Evolutionary conservation across 2,113 vertebrate genomes (phyloP).

Genomic region (Barnardius zonarius): DNA sequence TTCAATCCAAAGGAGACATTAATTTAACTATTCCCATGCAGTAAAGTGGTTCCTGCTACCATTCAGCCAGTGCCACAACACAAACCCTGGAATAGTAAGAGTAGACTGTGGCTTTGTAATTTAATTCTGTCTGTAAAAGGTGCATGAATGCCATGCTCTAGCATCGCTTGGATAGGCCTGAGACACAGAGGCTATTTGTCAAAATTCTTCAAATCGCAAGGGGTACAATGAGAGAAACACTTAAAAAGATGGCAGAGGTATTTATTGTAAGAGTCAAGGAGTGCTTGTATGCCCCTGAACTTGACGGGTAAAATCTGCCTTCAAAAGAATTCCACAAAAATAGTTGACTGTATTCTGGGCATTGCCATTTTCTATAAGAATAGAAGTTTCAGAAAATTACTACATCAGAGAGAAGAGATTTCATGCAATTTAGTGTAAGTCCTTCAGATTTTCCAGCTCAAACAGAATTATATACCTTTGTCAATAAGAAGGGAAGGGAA

Average conservation of each 20-base stretch:
- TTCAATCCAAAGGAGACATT: not conserved
- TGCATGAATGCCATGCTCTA: not conserved
- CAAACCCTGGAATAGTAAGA: not conserved
- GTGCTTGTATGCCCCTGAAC: not conserved
- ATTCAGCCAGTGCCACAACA: not conserved
- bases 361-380: not conserved
- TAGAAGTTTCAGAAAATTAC: not conserved
- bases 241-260: not conserved
- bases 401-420: not conserved
- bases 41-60: not conserved
- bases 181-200: not conserved
- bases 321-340: not conserved
- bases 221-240: not conserved
- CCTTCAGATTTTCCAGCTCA: not conserved
- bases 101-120: not conserved
- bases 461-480: not conserved
- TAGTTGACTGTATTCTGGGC: not conserved
- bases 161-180: not conserved
- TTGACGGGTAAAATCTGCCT: not conserved
- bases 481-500: not conserved
- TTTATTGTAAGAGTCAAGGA: not conserved
- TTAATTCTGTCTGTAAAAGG: not conserved
- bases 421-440: not conserved
- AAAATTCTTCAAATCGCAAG: not conserved
- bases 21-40: not conserved